Conservation (phyloP, 2,113 vertebrate genomes). For the Oreochromis spilurus region DNA sequence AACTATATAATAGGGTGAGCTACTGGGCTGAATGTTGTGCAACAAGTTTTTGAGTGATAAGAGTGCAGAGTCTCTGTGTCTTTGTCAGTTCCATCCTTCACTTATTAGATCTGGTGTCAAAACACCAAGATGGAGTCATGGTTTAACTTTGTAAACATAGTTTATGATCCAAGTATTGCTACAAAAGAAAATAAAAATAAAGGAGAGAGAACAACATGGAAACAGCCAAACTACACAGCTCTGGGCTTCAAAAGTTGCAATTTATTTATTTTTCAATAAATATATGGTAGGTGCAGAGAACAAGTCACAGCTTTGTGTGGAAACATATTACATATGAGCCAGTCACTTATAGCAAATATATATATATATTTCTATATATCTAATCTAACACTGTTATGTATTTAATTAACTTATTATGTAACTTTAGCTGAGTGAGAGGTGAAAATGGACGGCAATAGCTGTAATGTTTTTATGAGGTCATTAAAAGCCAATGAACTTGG, state of each 20-base stretch:
- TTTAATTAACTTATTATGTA: background rate
- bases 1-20: background rate
- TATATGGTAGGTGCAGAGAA: background rate
- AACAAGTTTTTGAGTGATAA: background rate
- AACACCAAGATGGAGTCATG: background rate
- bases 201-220: background rate
- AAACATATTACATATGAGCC: background rate
- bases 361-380: background rate
- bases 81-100: background rate
- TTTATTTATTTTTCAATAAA: background rate
- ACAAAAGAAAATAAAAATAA: background rate
- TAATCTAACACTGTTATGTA: background rate
- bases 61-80: background rate
- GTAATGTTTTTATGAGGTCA: constrained; percentile 9
- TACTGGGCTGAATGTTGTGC: background rate
- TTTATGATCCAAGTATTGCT: background rate
- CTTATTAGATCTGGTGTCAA: background rate
- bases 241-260: background rate
- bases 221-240: background rate
- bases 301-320: background rate
- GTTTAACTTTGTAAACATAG: background rate
- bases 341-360: background rate
- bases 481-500: constrained; percentile 14
- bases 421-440: background rate
- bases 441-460: background rate